Conservation (phyloP, 1,140 invertebrate genomes). For the Temnothorax curvispinosus region DNA sequence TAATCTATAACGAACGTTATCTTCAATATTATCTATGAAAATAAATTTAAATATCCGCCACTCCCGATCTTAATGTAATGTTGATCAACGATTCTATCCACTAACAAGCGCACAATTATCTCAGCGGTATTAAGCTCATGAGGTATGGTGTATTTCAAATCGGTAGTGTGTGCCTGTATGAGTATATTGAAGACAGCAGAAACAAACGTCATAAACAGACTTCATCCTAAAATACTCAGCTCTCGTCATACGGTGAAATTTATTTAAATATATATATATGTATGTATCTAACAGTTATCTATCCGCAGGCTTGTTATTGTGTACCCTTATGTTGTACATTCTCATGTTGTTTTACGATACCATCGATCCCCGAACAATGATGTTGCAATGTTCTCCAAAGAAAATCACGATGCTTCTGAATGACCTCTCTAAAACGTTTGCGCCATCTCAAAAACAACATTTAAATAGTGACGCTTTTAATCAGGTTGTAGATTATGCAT, state of each 20-base stretch:
- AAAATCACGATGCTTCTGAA: not conserved
- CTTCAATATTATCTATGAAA: slow-evolving; percentile 28
- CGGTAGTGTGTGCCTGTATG: slow-evolving; percentile 30
- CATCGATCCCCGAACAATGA: not conserved
- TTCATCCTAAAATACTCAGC: slow-evolving; percentile 41
- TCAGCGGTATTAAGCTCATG: slow-evolving; percentile 72
- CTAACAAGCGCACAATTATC: slow-evolving; percentile 72
- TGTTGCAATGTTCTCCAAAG: not conserved
- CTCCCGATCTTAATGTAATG: slow-evolving; percentile 54
- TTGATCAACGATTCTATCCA: slow-evolving; percentile 62
- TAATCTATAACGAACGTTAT: not conserved
- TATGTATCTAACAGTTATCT: slow-evolving; percentile 31
- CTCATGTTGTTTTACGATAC: slow-evolving; percentile 18
- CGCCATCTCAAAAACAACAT: not conserved
- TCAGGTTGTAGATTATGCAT: not conserved
- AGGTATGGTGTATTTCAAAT: slow-evolving; percentile 69
- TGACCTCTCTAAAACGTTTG: not conserved
- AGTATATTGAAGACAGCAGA: not conserved
- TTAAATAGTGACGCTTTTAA: not conserved
- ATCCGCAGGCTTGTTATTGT: slow-evolving; percentile 8
- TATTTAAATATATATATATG: slow-evolving; percentile 20
- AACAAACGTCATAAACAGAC: not conserved
- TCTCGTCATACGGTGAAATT: slow-evolving; percentile 27
- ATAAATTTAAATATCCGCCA: slow-evolving; percentile 39
- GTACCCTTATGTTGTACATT: slow-evolving; percentile 13